Base-by-base conservation (phyloP, 1,140 invertebrate genomes). In the Sarcophaga peregrina region DNA sequence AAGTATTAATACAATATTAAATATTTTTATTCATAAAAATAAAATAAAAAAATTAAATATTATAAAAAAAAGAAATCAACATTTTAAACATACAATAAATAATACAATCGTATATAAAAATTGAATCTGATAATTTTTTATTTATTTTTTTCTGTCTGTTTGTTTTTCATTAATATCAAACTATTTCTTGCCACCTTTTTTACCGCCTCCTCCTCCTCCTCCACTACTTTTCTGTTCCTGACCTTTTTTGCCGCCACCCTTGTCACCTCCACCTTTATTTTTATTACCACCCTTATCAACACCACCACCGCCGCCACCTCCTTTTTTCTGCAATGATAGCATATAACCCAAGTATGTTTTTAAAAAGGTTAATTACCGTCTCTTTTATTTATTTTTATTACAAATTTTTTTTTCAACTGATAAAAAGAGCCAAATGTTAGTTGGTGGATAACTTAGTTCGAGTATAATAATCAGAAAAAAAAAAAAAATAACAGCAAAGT, bases 131-230 rank as follows among this genome's bases (percentile, higher is more conserved):
- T 68, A 68, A 20, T n/a, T 20, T 25, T 68, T 68, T n/a, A 58
- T n/a, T 58, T n/a, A 2, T 58, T 15, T 58, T n/a, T n/a, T 68
- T 68, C n/a, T n/a, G n/a, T n/a, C n/a, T n/a, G n/a, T n/a, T n/a
- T n/a, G n/a, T n/a, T n/a, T n/a, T n/a, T 68, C 17, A 3, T 52
- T 9, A 52, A 52, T 13, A 52, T 52, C 50, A 45, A 52, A 45
- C 83, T 89, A 89, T 80, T 89, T 89, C 82, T 89, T 89, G 85
- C 88, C 88, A 75, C 88, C 88, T 78, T 89, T 84, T 75, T 82
- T 82, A 8, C 81, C 83, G 80, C 85, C 86, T 76, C 84, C 84
- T 9, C 78, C 83, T 20, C 80, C 82, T 7, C 62, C 86, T 20
- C 76, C 84, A n/a, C n/a, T n/a, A n/a, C n/a, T n/a, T 83, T 89